Base-by-base conservation (phyloP, 2,888 invertebrate genomes). In the Drosophila leonis region DNA sequence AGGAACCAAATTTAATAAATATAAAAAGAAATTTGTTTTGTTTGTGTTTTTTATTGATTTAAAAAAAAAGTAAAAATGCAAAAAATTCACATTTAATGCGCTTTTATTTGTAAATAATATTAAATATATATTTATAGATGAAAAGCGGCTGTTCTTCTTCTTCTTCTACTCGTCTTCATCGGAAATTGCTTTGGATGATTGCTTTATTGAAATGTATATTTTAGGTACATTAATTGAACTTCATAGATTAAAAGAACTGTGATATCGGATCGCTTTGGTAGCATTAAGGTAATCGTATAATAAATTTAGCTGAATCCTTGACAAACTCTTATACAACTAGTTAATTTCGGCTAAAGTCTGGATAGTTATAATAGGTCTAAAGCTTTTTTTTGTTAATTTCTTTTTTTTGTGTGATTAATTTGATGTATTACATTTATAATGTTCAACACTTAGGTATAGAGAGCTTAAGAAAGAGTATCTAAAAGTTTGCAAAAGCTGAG, bases 401-500 rank as follows among this genome's bases (percentile, higher is more conserved):
- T 41, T 7, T 18, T 31, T 13, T 29, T 51, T 33, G 41, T 18
- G 33, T 54, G 52, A 46, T 10, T 80, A 70, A 51, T 65, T 39
- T 37, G 62, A 60, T 65, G 59, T 62, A 65, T 80, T 80, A 83
- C 78, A 83, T 77, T 83, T 46, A 73, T 60, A 83, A 80, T 80
- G 83, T 69, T 72, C 37, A 80, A 83, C 83, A 77, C 81, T 80
- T 75, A 59, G 57, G 39, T 39, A 56, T 61, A 54, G 31, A 56
- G 60, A 72, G 54, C 66, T 80, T 80, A 80, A 65, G 61, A 66
- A 55, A 42, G 59, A 60, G 46, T 75, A 80, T 75, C 76, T 70
- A 56, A 70, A 79, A 79, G 52, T 65, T 62, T 42, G 63, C n/a
- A 63, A 52, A 66, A 72, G 66, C 46, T 64, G 54, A 52, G 71